A percentile compares a stretch with the other conserved stretches of the same genome.
These are phyloP conservation scores for Acronicta aceris DNA, from an alignment of 2,888 invertebrate species.

Conservation along the genomic window DNA sequence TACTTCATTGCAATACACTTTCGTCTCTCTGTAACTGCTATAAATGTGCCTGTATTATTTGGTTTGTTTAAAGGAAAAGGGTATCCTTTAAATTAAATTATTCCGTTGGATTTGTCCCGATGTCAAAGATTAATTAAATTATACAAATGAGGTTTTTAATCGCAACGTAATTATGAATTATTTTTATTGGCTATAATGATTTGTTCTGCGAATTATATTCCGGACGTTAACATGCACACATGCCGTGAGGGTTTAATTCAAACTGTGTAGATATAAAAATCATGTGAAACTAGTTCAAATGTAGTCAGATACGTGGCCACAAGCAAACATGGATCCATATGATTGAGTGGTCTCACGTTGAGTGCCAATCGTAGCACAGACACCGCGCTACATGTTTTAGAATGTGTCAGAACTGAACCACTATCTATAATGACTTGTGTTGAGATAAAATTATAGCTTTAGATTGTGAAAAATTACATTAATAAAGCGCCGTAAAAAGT, in stretches of 20 bases:
- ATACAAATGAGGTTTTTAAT: slow-evolving; percentile 40
- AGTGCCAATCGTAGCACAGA: slow-evolving; percentile 59
- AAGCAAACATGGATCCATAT: slow-evolving; percentile 55
- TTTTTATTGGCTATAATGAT: slow-evolving; percentile 12
- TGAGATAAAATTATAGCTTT: not conserved
- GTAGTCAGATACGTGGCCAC: slow-evolving; percentile 53
- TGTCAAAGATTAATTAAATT: slow-evolving; percentile 55
- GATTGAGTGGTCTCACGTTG: slow-evolving; percentile 66
- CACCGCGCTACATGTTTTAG: slow-evolving; percentile 40
- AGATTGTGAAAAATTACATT: not conserved
- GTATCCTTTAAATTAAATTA: slow-evolving; percentile 84
- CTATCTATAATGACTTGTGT: not conserved
- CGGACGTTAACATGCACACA: not conserved
- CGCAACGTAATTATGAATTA: no score
- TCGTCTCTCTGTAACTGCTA: slow-evolving; percentile 84
- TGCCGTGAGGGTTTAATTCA: slow-evolving; percentile 6
- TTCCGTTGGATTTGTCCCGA: slow-evolving; percentile 76
- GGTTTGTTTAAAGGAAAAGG: slow-evolving; percentile 85
- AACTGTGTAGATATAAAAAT: slow-evolving; percentile 11
- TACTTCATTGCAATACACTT: slow-evolving; percentile 86
- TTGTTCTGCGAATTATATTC: slow-evolving; percentile 14
- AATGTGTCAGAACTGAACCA: slow-evolving; percentile 26
- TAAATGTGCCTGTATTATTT: slow-evolving; percentile 83
- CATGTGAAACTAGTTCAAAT: slow-evolving; percentile 39
- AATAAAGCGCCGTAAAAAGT: no score